Evolutionary conservation across 2,888 invertebrate species (phyloP), one percentile per base, ranked within the genome.

Genomic region (Ypsolopha scabrella): DNA sequence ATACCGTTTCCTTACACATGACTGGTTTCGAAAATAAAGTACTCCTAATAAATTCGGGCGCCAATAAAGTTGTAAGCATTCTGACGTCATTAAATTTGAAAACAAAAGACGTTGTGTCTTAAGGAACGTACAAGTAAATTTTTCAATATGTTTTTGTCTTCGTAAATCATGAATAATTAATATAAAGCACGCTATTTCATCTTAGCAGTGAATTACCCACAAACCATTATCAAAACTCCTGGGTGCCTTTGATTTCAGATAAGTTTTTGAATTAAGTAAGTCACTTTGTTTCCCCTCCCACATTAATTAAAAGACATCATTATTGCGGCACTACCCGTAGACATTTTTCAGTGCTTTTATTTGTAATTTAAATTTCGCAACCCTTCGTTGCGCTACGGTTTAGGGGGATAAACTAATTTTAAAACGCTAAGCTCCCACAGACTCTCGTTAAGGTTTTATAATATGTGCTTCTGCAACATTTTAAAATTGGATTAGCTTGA

Each of bases 361-460:
- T 87, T 87, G 87, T 86, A 82, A 87, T 87, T 87, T 87, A 87
- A 87, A 87, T 87, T 85, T 82, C 62, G 72, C 78, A 79, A 82
- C 80, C 85, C 86, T 82, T 80, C 76, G 67, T 68, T 70, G 74
- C 65, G 76, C 80, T 80, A 65, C 69, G 74, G 73, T 80, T 64
- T 71, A 72, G 80, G 82, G 83, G 85, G 75, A 79, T 81, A 83
- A 83, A 86, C 86, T 85, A 85, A 86, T 85, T 85, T 85, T 53
- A 50, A 80, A 81, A 78, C 80, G 85, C 71, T 85, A 82, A 86
- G 85, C 85, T 78, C 72, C 71, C 72, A 74, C 75, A 76, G 76
- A 76, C 75, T 79, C 76, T 51, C 74, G 72, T 54, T 54, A 54
- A 49, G 49, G 54, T 75, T 77, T 75, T 78, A 75, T 79, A 80